A percentile compares a stretch with the other conserved stretches of the same genome.
These are phyloP conservation scores for Mythimna pallens DNA, from an alignment of 2,888 invertebrate genomes.

Conservation along the genomic window DNA sequence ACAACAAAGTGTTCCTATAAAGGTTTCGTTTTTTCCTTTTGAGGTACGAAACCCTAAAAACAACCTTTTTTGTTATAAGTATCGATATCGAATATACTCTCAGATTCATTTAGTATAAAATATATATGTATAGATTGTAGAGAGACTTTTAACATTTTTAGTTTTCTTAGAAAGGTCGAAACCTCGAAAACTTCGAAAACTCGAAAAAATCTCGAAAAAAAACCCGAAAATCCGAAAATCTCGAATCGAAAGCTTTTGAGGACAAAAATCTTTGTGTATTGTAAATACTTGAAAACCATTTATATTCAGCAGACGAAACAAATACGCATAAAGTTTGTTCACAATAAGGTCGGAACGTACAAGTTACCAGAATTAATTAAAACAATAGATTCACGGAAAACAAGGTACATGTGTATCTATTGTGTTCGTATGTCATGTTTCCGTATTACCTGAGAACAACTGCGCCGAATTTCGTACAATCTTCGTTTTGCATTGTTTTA, in stretches of 20 bases:
- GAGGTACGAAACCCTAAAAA: too few relatives aligned
- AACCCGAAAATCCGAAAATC: too few relatives aligned
- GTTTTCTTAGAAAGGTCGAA: background rate
- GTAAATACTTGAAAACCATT: background rate
- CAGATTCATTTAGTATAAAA: too few relatives aligned
- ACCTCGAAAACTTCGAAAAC: too few relatives aligned
- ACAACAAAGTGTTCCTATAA: too few relatives aligned
- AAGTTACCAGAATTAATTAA: slow-evolving; percentile 26
- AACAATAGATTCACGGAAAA: slow-evolving; percentile 54
- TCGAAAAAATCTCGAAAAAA: too few relatives aligned
- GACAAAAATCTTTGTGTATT: background rate
- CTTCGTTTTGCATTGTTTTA: slow-evolving; percentile 51
- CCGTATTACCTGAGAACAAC: slow-evolving; percentile 57
- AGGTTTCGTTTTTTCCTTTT: too few relatives aligned
- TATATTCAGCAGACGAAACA: too few relatives aligned
- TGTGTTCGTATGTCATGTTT: slow-evolving; percentile 54
- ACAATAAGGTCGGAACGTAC: background rate
- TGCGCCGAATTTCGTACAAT: slow-evolving; percentile 23
- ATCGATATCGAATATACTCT: too few relatives aligned
- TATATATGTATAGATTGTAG: too few relatives aligned
- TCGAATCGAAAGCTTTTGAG: background rate
- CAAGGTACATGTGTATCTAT: slow-evolving; percentile 23
- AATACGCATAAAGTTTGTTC: background rate
- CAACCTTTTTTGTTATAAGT: too few relatives aligned
- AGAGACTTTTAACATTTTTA: background rate